phyloP scores from a whole-genome alignment of 2,888 invertebrate species.

The Tenthredo distinguenda region DNA sequence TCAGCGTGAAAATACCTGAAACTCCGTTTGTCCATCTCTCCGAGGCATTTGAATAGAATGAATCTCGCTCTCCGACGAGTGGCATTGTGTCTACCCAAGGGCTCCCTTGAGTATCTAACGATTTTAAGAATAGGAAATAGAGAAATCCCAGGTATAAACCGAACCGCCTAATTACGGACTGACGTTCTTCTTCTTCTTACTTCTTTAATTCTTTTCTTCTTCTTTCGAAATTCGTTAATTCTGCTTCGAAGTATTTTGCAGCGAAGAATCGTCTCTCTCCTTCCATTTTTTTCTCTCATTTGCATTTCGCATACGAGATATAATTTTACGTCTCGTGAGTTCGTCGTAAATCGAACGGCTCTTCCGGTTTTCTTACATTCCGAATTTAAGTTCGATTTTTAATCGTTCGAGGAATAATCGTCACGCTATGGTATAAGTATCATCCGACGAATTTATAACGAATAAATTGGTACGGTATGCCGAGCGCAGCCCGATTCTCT shows the following conservation, averaged over 20 bases:
- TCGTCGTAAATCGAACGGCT: no score
- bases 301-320: no score
- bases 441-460: no score
- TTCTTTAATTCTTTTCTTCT: neutral
- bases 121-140: conserved; percentile 8
- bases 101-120: neutral
- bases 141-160: neutral
- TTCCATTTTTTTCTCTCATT: no score
- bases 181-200: neutral
- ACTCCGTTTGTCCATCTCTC: neutral
- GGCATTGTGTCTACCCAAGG: neutral
- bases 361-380: no score
- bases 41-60: conserved; percentile 37
- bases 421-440: no score
- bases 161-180: conserved; percentile 1
- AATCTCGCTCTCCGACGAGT: conserved; percentile 12
- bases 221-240: neutral
- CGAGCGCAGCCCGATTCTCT: neutral
- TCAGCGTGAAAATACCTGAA: neutral
- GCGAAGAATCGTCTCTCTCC: no score
- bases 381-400: no score
- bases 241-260: neutral
- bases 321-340: no score
- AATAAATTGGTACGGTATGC: neutral
- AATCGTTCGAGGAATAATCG: no score